Conservation (phyloP, 2,888 invertebrate species). For the Coenonympha arcania region DNA sequence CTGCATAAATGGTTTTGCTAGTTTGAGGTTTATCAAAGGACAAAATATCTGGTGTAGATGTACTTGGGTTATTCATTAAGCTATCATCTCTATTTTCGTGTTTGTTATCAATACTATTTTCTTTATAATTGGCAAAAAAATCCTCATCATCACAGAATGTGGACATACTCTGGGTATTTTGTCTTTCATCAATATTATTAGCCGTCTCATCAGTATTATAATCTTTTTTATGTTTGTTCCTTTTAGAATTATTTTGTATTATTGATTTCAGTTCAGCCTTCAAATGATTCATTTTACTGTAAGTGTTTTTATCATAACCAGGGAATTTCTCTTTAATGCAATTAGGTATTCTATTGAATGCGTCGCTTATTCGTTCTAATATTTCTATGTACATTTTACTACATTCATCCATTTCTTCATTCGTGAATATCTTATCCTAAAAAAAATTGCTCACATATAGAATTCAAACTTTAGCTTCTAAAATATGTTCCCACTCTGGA, state of each 20-base stretch:
- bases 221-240: slow-evolving; percentile 26
- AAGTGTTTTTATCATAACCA: slow-evolving; percentile 73
- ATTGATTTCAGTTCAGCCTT: slow-evolving; percentile 72
- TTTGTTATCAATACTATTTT: not conserved
- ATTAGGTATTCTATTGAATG: slow-evolving; percentile 78
- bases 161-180: not conserved
- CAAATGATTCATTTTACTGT: slow-evolving; percentile 72
- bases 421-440: slow-evolving; percentile 7
- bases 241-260: slow-evolving; percentile 46
- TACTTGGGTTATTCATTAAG: slow-evolving; percentile 26
- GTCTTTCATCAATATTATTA: slow-evolving; percentile 41
- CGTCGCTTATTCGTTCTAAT: slow-evolving; percentile 76
- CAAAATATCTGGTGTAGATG: slow-evolving; percentile 49
- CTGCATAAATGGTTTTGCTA: slow-evolving; percentile 41
- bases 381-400: slow-evolving; percentile 70
- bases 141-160: slow-evolving; percentile 3
- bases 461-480: not conserved
- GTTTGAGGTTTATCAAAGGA: slow-evolving; percentile 35
- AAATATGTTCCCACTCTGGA: too few species aligned
- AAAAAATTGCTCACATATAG: not conserved
- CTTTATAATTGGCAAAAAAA: not conserved
- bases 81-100: not conserved
- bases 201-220: slow-evolving; percentile 27
- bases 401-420: slow-evolving; percentile 11
- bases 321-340: slow-evolving; percentile 75